phyloP scores from a whole-genome alignment of 2,113 vertebrate species.

The Nipponia nippon region DNA sequence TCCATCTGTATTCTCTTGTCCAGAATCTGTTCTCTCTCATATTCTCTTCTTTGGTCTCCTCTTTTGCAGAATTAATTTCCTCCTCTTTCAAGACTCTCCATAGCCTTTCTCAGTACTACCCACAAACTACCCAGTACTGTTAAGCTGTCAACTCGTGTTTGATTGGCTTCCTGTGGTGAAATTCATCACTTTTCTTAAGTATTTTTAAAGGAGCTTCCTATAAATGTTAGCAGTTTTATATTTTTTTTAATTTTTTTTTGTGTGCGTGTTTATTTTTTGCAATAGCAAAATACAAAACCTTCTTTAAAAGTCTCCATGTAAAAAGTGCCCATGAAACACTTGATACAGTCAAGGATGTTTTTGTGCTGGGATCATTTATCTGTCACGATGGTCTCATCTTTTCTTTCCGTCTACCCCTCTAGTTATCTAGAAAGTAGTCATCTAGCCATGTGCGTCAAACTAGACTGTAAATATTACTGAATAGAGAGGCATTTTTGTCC shows the following conservation, averaged over 20 bases:
- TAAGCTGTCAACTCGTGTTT: background rate
- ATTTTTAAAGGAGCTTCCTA: background rate
- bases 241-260: background rate
- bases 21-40: background rate
- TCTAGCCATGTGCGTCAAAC: background rate
- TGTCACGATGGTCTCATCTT: background rate
- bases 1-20: background rate
- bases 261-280: background rate
- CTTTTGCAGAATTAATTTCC: background rate
- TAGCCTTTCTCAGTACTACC: background rate
- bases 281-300: background rate
- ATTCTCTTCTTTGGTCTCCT: background rate
- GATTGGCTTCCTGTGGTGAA: background rate
- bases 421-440: background rate
- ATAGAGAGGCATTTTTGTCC: background rate
- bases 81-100: background rate
- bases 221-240: background rate
- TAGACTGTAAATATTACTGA: background rate
- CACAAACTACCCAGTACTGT: background rate
- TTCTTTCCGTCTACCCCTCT: background rate
- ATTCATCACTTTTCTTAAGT: background rate
- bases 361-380: background rate
- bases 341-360: background rate
- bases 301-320: background rate
- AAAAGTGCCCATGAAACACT: background rate